These are phyloP conservation scores for Invenusta paracnida DNA, from an alignment of 2,888 invertebrate species.

Conservation along the genomic window DNA sequence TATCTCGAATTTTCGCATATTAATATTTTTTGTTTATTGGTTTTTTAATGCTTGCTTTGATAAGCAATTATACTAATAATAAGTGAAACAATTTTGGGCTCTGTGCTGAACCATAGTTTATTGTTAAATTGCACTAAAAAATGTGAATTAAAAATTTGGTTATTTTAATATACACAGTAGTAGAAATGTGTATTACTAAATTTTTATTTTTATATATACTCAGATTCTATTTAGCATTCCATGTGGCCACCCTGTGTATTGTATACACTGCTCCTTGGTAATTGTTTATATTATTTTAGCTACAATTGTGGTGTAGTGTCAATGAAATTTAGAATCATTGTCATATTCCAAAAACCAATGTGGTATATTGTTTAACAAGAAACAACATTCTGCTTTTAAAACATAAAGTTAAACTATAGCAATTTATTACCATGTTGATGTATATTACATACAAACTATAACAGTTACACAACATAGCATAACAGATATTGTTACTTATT, in stretches of 20 bases:
- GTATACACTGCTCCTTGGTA: not conserved
- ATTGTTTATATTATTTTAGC: not conserved
- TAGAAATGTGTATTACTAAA: not conserved
- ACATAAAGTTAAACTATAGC: no score
- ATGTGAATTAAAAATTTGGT: not conserved
- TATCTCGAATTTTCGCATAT: not conserved
- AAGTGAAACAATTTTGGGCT: not conserved
- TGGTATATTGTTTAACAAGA: no score
- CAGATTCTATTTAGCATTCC: not conserved
- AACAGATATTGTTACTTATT: no score
- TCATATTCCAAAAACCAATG: no score
- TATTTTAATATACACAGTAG: not conserved
- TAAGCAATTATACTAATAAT: not conserved
- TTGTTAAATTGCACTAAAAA: not conserved
- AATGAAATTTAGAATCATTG: no score
- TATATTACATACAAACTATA: no score
- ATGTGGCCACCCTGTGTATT: not conserved
- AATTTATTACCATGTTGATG: no score
- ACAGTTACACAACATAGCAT: no score
- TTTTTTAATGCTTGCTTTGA: not conserved
- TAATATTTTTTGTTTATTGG: not conserved
- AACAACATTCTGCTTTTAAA: no score
- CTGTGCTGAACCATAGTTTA: not conserved
- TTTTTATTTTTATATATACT: not conserved
- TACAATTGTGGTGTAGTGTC: no score